These are phyloP conservation scores for Tinea semifulvella DNA, from an alignment of 2,888 invertebrate genomes.

Conservation along the genomic window DNA sequence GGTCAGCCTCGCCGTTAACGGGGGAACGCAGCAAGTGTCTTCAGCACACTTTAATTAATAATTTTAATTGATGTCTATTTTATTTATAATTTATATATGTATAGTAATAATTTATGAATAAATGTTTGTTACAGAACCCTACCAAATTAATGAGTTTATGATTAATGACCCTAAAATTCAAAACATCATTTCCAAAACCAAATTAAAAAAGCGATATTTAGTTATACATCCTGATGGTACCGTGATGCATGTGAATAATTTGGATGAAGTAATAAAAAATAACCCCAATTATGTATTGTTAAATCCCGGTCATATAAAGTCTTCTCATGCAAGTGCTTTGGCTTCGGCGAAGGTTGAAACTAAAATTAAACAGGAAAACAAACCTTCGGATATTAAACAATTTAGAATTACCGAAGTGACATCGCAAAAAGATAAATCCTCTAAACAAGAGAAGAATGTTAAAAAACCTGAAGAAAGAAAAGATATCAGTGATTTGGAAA, in stretches of 20 bases:
- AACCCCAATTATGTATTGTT: conserved; percentile 27
- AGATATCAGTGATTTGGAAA: background rate
- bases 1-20: too few species aligned
- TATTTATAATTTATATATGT: too few species aligned
- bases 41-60: too few species aligned
- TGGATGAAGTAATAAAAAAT: conserved; percentile 24
- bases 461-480: background rate
- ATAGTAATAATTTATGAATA: too few species aligned
- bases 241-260: conserved; percentile 29
- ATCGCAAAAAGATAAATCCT: background rate
- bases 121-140: background rate
- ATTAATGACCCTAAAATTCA: conserved; percentile 3
- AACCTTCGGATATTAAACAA: conserved; percentile 2
- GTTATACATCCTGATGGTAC: conserved; percentile 34
- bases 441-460: background rate
- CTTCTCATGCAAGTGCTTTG: background rate
- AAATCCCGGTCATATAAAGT: conserved; percentile 17
- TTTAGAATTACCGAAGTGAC: conserved; percentile 10
- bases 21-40: too few species aligned
- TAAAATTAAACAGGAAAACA: background rate
- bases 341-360: background rate
- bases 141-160: background rate
- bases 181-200: conserved; percentile 3
- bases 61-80: too few species aligned
- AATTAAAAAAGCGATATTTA: conserved; percentile 24